Base-by-base conservation (phyloP, 23 tunicate genomes). In the Trididemnum miniatum region DNA sequence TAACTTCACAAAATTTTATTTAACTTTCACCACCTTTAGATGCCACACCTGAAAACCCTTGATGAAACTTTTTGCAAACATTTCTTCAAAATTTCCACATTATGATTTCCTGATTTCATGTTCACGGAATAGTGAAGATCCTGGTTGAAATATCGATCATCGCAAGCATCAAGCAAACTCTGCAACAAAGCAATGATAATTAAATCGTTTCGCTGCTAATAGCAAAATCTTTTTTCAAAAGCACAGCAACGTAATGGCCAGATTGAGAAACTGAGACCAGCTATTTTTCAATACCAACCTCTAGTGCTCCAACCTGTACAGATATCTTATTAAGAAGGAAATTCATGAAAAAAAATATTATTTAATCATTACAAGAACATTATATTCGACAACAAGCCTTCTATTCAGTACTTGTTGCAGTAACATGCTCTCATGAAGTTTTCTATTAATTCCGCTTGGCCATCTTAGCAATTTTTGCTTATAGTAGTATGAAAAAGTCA, bases 61-160 rank as follows among this genome's bases (percentile, higher is more conserved):
- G 72, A 22, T 34, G 86, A 44, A 39, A 90, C 65, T 5, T 69
- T 52, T 0, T 20, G 38, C 82, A 86, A 30, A 27, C 87, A 35
- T 77, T 85, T 82, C 66, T 67, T 81, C 65, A 91, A 77, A 39
- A 60, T 71, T 59, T 79, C 63, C 0, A 67, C 85, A 59, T 91
- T 91, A 66, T 91, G 81, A 27, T 80, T 73, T n/a, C 76, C 90
- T 1, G 96, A 86, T 40, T 91, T 91, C 51, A 91, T 22, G 79
- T 91, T 91, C 25, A 91, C 79, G 23, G 96, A 85, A 65, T 67
- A 85, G 52, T 91, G 95, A 1, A 89, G 81, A 37, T 89, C 95
- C 20, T 77, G 65, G 40, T 78, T 35, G 64, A 89, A 89, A 57
- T 87, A 89, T 31, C 87, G 87, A 25, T 38, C 69, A n/a, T 89